Percentiles rank a stretch among this genome's conserved stretches.
phyloP scores from a whole-genome alignment of 2,888 invertebrate species.

The Bruchidius siliquastri region DNA sequence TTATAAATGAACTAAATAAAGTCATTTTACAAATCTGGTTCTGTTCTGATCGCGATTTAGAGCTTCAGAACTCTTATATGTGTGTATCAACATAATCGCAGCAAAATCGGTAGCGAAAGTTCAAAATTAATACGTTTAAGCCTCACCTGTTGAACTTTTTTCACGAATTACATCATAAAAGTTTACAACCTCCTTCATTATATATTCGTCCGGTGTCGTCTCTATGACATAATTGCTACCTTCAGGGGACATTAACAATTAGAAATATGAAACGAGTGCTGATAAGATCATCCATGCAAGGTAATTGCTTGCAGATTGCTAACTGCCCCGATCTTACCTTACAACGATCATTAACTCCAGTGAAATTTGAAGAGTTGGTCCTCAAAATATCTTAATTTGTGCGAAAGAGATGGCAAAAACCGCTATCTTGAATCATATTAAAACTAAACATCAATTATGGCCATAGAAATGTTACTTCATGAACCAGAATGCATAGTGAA shows the following conservation, averaged over 20 bases:
- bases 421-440: background rate
- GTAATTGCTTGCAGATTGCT: background rate
- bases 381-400: background rate
- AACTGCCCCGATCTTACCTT: background rate
- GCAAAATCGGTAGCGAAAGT: no score
- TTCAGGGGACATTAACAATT: conserved; percentile 8
- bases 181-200: conserved; percentile 12
- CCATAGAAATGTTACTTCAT: background rate
- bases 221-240: conserved; percentile 16
- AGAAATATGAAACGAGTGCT: conserved; percentile 11
- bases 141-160: background rate
- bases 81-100: no score
- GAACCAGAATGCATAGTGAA: background rate
- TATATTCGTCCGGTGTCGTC: conserved; percentile 14
- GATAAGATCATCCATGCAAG: background rate
- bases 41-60: no score
- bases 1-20: no score
- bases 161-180: conserved; percentile 7
- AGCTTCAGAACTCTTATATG: no score
- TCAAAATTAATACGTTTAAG: background rate
- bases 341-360: background rate
- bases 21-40: no score
- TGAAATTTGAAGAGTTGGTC: background rate
- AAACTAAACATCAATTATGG: background rate
- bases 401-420: background rate